Conservation (phyloP, 2,888 invertebrate genomes). For the Habroteleia sp. region DNA sequence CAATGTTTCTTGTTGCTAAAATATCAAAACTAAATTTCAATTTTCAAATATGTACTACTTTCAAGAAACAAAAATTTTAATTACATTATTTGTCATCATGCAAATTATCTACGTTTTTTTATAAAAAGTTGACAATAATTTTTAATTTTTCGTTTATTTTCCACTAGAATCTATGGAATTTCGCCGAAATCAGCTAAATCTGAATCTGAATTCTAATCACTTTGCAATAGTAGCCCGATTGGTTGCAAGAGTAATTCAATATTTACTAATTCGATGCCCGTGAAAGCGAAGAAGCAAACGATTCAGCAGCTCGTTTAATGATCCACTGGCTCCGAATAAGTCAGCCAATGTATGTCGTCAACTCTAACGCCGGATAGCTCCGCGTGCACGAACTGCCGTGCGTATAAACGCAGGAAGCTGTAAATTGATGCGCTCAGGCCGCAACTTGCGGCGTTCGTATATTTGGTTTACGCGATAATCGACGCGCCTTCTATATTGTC, state of each 20-base stretch:
- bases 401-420: slow-evolving; percentile 73
- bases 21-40: too few species aligned
- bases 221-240: slow-evolving; percentile 16
- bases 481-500: slow-evolving; percentile 52
- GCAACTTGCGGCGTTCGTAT: slow-evolving; percentile 37
- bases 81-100: too few species aligned
- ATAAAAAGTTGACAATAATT: too few species aligned
- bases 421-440: slow-evolving; percentile 71
- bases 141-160: too few species aligned
- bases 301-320: slow-evolving; percentile 50
- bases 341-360: slow-evolving; percentile 38
- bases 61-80: too few species aligned
- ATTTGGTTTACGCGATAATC: slow-evolving; percentile 55
- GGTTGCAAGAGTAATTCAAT: slow-evolving; percentile 22
- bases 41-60: too few species aligned
- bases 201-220: too few species aligned
- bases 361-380: slow-evolving; percentile 38
- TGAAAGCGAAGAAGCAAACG: slow-evolving; percentile 32
- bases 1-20: too few species aligned
- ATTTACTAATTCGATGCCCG: slow-evolving; percentile 18
- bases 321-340: slow-evolving; percentile 37
- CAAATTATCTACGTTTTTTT: too few species aligned
- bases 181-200: too few species aligned
- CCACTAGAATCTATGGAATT: too few species aligned
- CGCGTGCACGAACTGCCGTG: slow-evolving; percentile 52